Percentiles rank a stretch among this genome's conserved stretches.
Conservation (phyloP, 2,113 vertebrate genomes). For the Xiphophorus couchianus region DNA sequence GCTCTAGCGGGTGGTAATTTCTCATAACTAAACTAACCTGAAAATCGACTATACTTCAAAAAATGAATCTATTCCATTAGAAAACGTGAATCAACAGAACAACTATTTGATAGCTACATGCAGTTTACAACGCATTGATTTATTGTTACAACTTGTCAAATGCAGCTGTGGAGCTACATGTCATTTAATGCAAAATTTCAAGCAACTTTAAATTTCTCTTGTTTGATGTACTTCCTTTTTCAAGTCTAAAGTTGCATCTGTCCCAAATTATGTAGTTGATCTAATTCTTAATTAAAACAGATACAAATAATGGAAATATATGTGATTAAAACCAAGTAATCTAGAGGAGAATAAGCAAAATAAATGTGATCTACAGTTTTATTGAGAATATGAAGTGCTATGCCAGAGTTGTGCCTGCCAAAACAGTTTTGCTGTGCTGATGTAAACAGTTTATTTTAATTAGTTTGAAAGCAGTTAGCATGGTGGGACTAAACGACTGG, state of each 20-base stretch:
- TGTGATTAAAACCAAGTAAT: conserved; percentile 7
- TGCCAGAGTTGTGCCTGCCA: conserved; percentile 6
- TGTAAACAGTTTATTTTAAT: conserved; percentile 17
- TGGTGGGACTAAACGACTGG: conserved; percentile 13
- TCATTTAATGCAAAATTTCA: no score
- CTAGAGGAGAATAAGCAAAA: conserved; percentile 2
- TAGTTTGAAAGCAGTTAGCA: conserved; percentile 18
- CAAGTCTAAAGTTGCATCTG: no score
- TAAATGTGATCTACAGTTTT: not conserved
- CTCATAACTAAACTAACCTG: not conserved
- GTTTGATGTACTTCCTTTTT: no score
- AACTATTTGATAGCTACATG: no score
- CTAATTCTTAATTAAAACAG: not conserved
- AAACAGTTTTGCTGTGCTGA: conserved; percentile 15
- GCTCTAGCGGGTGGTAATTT: not conserved
- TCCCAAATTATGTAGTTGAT: no score
- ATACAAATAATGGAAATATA: not conserved
- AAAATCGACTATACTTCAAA: not conserved
- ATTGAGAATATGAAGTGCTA: conserved; percentile 6
- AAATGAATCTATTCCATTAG: not conserved
- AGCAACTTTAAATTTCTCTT: no score
- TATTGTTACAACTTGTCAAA: no score
- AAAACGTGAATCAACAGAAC: not conserved
- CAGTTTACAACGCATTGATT: no score
- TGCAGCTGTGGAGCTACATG: no score